Evolutionary conservation across 2,113 vertebrate species (phyloP), one percentile per base, ranked within the genome.

Genomic region (Melanerpes aurifrons): DNA sequence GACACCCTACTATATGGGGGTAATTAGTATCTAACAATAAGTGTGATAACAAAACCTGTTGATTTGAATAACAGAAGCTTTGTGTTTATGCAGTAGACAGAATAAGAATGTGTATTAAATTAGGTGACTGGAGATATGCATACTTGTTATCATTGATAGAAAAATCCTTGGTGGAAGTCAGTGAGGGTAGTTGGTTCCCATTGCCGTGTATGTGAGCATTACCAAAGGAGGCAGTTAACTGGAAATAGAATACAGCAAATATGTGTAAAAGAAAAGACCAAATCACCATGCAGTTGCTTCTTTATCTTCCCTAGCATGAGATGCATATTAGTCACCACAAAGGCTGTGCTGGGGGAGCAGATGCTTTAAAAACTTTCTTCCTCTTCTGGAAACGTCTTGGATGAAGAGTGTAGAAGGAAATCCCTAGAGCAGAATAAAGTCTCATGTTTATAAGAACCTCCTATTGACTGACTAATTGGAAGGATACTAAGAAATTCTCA

Each of bases 401-500:
- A 92, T 92, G 54, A 94, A 89, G 29, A 81, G 43, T 6, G 7
- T 90, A 92, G 78, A 95, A 96, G 75, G 68, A 87, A 97, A 97
- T 48, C 68, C 93, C 93, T 71, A 88, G 92, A 97, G 96, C 94
- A 96, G 94, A 95, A 96, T 93, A 92, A 97, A 96, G 76, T 58
- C 86, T 95, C 18, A 15, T 94, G 84, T 97, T 98, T 97, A 91
- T 95, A 97, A 96, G 95, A 97, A 89, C 72, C 96, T 96, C 66
- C 59, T 89, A 97, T 91, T 95, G 94, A 94, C 83, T 86, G 92
- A 77, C 95, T 96, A 97, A 97, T 97, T 97, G 91, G 78, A 97
- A 97, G 67, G 68, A 86, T 87, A 91, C 77, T 92, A 88, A 96
- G 77, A 93, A 90, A 94, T 95, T 97, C 96, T 87, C 95, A 83